Base-by-base conservation (phyloP, 2,888 invertebrate genomes). In the Ctena decussata region DNA sequence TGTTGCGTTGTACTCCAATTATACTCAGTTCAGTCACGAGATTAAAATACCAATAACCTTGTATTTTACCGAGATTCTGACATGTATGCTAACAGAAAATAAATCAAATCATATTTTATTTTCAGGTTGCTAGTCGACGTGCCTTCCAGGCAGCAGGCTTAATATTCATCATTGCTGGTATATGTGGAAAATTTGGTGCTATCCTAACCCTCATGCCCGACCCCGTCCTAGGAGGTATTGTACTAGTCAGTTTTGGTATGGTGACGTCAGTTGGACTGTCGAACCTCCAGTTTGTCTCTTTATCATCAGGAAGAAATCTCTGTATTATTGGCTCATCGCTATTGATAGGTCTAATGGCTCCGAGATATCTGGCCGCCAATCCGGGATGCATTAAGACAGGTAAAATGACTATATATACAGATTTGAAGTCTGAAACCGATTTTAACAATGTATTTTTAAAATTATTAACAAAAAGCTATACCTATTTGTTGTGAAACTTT, bases 321-420 rank as follows among this genome's bases (percentile, higher is more conserved):
- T 98, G 89, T 95, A 98, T 98, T 90, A 97, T 98, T 57, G 98
- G 98, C 24, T 97, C 98, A 92, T 98, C 98, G 1, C 96, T 98
- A 85, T 98, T 98, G 96, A 97, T 98, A 92, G 98, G 98, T 1
- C 95, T 98, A 96, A 97, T 96, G 90, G 87, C 96, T 1, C 95
- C 95, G 0, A 77, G 81, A 41, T 95, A 93, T 86, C 30, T 95
- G 6, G 60, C 80, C 6, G 75, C 83, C 5, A 81, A 93, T 76
- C 91, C 92, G 0, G 84, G 85, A 0, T 91, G 91, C 27, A 92
- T 94, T 12, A 82, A 93, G 5, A 94, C 94, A 81, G 93, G 94
- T 94, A 82, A 60, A 12, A 27, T 8, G 60, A 21, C 69, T n/a
- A n/a, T n/a, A n/a, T n/a, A n/a, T n/a, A n/a, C n/a, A n/a, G n/a